Evolutionary conservation across 1,140 invertebrate species (phyloP).

Genomic region (Monomorium pharaonis): DNA sequence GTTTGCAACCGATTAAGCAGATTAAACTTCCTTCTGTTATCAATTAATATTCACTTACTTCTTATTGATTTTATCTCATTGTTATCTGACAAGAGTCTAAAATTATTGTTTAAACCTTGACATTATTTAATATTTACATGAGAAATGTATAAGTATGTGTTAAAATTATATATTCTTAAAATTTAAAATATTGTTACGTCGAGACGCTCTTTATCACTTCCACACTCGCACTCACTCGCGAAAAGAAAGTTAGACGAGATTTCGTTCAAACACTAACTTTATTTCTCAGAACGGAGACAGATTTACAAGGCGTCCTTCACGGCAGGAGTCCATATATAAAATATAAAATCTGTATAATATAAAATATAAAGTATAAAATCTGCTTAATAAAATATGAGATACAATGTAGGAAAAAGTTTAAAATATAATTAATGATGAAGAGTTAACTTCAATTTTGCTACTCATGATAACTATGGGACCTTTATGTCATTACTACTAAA

Average conservation of each 20-base stretch:
- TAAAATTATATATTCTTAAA: neutral
- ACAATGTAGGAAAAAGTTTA: neutral
- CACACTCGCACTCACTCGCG: too few relatives aligned
- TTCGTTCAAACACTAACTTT: too few relatives aligned
- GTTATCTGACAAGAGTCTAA: neutral
- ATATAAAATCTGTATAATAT: neutral
- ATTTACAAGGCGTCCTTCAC: too few relatives aligned
- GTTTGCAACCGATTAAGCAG: neutral
- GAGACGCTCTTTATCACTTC: too few relatives aligned
- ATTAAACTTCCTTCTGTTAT: neutral
- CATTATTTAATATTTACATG: neutral
- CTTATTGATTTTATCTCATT: neutral
- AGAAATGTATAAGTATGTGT: neutral
- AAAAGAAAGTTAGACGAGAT: too few relatives aligned
- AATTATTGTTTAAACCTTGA: neutral
- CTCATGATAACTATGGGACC: neutral
- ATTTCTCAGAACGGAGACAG: too few relatives aligned
- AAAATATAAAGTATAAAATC: neutral
- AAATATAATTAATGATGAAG: neutral
- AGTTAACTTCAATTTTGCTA: neutral
- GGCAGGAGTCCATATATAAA: too few relatives aligned
- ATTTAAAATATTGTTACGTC: too few relatives aligned
- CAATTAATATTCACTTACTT: neutral
- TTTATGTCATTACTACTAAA: neutral
- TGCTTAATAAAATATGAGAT: neutral